Percentiles rank a stretch among this genome's conserved stretches.
phyloP scores from a whole-genome alignment of 2,113 vertebrate genomes.

The Bucco capensis region DNA sequence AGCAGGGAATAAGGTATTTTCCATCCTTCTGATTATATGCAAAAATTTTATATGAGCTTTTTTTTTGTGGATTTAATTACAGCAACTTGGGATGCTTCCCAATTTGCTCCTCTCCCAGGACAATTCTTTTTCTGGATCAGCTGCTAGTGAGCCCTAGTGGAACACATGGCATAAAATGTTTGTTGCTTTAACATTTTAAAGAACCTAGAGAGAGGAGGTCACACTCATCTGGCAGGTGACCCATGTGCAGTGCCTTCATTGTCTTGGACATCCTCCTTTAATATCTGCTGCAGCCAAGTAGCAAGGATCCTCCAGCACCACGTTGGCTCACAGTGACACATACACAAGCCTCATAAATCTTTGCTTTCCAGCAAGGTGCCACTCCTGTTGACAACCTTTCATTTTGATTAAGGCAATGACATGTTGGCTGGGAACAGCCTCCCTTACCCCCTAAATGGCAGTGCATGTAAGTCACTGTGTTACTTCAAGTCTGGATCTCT shows the following conservation, averaged over 20 bases:
- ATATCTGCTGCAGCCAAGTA: background rate
- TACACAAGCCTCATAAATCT: background rate
- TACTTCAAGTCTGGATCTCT: constrained; percentile 45
- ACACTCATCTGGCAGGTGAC: background rate
- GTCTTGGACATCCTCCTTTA: background rate
- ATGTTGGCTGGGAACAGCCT: background rate
- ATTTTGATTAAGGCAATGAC: background rate
- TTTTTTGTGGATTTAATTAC: constrained; percentile 44
- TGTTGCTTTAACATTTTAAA: constrained; percentile 34
- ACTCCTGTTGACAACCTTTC: background rate
- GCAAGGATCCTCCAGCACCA: background rate
- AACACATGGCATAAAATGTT: background rate
- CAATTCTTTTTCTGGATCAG: constrained; percentile 23
- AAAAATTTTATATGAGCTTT: constrained; percentile 29
- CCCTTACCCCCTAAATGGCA: constrained; percentile 32
- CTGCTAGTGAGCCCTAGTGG: background rate
- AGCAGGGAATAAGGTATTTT: constrained; percentile 47
- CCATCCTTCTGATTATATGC: constrained; percentile 28
- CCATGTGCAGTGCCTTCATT: background rate
- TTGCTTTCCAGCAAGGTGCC: background rate
- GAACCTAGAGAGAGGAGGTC: background rate
- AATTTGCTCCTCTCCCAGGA: constrained; percentile 29
- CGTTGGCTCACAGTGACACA: background rate
- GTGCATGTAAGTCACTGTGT: constrained; percentile 35
- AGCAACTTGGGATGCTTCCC: constrained; percentile 26